Conservation (phyloP, 2,888 invertebrate species). For the Andrena chrysosceles region DNA sequence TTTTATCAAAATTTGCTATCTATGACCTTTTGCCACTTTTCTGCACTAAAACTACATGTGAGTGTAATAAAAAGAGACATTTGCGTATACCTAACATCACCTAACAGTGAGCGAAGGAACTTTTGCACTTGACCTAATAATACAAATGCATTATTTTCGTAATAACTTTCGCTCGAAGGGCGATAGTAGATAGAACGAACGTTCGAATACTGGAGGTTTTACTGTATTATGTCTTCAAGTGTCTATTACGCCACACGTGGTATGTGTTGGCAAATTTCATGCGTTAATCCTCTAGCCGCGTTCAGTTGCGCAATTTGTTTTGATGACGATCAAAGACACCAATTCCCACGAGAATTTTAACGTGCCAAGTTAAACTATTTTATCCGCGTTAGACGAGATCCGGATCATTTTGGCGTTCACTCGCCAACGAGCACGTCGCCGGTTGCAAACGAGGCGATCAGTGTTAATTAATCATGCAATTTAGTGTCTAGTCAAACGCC, state of each 20-base stretch:
- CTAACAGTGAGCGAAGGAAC: too few relatives aligned
- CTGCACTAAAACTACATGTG: too few relatives aligned
- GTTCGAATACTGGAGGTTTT: too few relatives aligned
- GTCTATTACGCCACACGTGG: background rate
- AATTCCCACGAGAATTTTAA: background rate
- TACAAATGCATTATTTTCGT: too few relatives aligned
- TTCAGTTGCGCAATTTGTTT: conserved; percentile 45
- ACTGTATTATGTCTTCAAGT: background rate
- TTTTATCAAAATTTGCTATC: too few relatives aligned
- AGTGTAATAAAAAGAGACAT: too few relatives aligned
- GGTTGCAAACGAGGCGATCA: background rate
- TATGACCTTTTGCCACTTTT: too few relatives aligned
- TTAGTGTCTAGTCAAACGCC: background rate
- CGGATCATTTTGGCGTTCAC: background rate
- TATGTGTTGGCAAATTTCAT: conserved; percentile 29
- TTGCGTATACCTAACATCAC: too few relatives aligned
- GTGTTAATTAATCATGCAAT: background rate
- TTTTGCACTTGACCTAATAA: too few relatives aligned
- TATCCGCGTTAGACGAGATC: background rate
- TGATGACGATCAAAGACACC: conserved; percentile 9
- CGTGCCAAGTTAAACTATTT: conserved; percentile 37
- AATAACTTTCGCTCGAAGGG: too few relatives aligned
- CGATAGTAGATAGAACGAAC: too few relatives aligned
- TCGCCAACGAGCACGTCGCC: too few relatives aligned
- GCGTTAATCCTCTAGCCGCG: conserved; percentile 5